Evolutionary conservation across 2,113 vertebrate genomes (phyloP), one percentile per base, ranked within the genome.

Genomic region (Oncorhynchus masou): DNA sequence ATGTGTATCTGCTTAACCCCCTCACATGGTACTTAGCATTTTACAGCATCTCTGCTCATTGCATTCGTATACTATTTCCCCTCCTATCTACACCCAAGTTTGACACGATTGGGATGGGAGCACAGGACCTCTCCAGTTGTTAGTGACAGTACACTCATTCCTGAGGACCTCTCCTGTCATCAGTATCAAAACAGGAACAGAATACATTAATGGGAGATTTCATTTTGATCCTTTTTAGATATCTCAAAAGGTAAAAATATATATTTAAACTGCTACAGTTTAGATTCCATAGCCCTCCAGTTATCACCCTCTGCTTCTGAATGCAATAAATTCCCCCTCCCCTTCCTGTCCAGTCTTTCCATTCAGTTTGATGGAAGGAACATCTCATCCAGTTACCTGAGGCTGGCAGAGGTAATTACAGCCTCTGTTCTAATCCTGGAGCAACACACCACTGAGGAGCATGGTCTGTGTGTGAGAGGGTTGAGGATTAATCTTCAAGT

Each of bases 361-460:
- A 79, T 78, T 73, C 73, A 76, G 74, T 45, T 48, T 60, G 72
- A 85, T 75, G 79, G 78, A 54, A 72, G 75, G 75, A 57, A 71
- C 71, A 84, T 77, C 66, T 79, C 84, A 78, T 88, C 74, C 59
- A 75, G 83, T 75, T 82, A 87, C 86, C 81, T 70, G 85, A 85
- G 81, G 81, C 74, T 83, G 85, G 82, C 81, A 86, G 74, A 86
- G 80, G 83, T 85, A 86, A 87, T 88, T 88, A 88, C 78, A 87
- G 81, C 73, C 73, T 68, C 70, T 62, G 31, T 75, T 75, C 71
- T 82, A 84, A 79, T 81, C 80, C 82, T 74, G 68, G 81, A 74
- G 71, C 76, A 69, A 8, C 60, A 11, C 51, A 24, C 45, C 59
- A 62, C 48, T 24, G 57, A 48, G 8, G 67, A 29, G 3, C 16